Percentiles rank a stretch among this genome's conserved stretches.
These are phyloP conservation scores for Caenorhabditis parvicauda DNA, from an alignment of 2,888 invertebrate species.

Conservation along the genomic window DNA sequence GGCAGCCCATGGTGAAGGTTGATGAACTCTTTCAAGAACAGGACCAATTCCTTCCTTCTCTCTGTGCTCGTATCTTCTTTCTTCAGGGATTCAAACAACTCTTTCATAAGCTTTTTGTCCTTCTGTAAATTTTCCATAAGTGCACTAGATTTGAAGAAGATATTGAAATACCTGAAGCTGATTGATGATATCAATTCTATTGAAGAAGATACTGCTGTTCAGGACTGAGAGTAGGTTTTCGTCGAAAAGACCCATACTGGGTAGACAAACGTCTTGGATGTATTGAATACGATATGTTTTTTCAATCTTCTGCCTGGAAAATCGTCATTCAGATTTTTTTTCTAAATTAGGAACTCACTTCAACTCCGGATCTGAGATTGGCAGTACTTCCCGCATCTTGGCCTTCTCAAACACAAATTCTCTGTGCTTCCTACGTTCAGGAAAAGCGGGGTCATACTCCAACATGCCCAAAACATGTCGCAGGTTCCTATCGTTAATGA, in stretches of 20 bases:
- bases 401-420: slow-evolving; percentile 91
- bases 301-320: slow-evolving; percentile 82
- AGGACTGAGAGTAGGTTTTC: slow-evolving; percentile 96
- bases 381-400: slow-evolving; percentile 73
- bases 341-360: slow-evolving; percentile 64
- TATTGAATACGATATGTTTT: slow-evolving; percentile 99
- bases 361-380: slow-evolving; percentile 89
- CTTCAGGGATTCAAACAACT: slow-evolving; percentile 87
- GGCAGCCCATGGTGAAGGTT: slow-evolving; percentile 97
- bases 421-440: slow-evolving; percentile 74
- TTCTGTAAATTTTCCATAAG: slow-evolving; percentile 74
- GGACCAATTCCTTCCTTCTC: slow-evolving; percentile 86
- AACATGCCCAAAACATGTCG: slow-evolving; percentile 91
- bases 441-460: slow-evolving; percentile 79
- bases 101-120: slow-evolving; percentile 91
- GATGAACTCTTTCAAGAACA: slow-evolving; percentile 98
- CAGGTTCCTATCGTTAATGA: slow-evolving; percentile 29
- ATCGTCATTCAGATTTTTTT: background rate
- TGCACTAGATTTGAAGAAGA: background rate
- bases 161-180: slow-evolving; percentile 72
- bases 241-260: slow-evolving; percentile 97
- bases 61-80: slow-evolving; percentile 81
- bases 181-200: slow-evolving; percentile 98
- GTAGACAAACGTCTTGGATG: slow-evolving; percentile 92
- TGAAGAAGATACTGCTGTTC: slow-evolving; percentile 98